Conservation (phyloP, 1,140 invertebrate species). For the Anthonomus grandis region DNA sequence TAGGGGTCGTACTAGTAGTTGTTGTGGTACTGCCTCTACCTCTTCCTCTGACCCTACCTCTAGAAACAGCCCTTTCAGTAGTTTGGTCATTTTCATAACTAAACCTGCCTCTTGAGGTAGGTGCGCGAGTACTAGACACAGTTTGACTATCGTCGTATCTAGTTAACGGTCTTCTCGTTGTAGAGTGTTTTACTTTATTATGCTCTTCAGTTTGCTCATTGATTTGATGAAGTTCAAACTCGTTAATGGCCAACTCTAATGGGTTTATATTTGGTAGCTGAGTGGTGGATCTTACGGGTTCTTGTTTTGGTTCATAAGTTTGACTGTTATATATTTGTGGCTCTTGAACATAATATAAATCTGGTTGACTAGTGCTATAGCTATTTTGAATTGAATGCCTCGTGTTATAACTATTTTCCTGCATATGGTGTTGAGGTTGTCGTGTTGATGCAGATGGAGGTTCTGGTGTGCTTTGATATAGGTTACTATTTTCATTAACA, state of each 20-base stretch:
- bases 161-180: conserved; percentile 6
- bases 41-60: conserved; percentile 17
- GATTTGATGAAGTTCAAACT: conserved; percentile 41
- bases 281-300: conserved; percentile 1
- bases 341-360: neutral
- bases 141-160: neutral
- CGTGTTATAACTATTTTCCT: neutral
- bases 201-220: conserved; percentile 32
- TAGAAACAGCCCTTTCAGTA: conserved; percentile 4
- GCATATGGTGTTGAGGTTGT: neutral
- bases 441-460: neutral
- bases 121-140: neutral
- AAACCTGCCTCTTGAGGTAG: neutral
- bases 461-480: conserved; percentile 1
- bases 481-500: neutral
- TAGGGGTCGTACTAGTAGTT: conserved; percentile 14
- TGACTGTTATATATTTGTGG: neutral
- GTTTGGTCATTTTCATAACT: conserved; percentile 2
- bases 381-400: too few species aligned
- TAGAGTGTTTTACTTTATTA: conserved; percentile 26
- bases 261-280: conserved; percentile 18
- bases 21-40: conserved; percentile 21
- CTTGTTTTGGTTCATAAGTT: neutral
- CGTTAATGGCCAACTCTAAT: conserved; percentile 37
- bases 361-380: neutral